Conservation (phyloP, 2,888 invertebrate genomes). For the Monoplex corrugatus region DNA sequence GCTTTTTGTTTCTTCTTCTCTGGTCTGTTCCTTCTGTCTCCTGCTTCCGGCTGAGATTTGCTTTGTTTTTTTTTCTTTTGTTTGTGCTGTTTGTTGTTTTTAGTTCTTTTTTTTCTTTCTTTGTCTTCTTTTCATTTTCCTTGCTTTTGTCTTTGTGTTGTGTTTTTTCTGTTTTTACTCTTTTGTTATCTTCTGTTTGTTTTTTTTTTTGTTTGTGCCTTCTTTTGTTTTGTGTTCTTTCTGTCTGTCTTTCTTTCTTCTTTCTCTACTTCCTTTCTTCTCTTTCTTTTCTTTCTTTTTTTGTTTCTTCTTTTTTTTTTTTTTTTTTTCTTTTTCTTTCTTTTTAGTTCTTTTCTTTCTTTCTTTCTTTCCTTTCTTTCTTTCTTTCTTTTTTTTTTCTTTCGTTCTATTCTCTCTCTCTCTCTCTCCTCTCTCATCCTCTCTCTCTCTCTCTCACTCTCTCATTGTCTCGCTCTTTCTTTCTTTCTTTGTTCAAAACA, state of each 20-base stretch:
- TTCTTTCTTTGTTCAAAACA: too few species aligned
- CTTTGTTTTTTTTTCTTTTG: too few species aligned
- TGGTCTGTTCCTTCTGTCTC: too few species aligned
- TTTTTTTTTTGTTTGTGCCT: not conserved
- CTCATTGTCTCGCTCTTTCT: not conserved
- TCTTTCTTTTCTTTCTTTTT: not conserved
- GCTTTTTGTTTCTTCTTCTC: too few species aligned
- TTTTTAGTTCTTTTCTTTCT: not conserved
- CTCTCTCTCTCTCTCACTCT: slow-evolving; percentile 25
- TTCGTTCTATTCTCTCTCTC: slow-evolving; percentile 42
- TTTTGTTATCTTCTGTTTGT: not conserved
- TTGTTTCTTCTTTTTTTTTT: not conserved
- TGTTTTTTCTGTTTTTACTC: not conserved
- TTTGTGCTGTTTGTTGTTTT: too few species aligned
- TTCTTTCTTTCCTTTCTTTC: not conserved
- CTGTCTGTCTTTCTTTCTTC: not conserved
- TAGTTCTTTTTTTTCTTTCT: too few species aligned
- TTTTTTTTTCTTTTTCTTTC: not conserved
- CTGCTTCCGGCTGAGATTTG: too few species aligned
- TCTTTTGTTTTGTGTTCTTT: not conserved
- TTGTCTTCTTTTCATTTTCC: too few species aligned
- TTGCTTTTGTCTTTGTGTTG: too few species aligned
- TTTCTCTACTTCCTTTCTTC: not conserved
- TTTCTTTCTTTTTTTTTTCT: slow-evolving; percentile 31
- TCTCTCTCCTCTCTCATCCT: slow-evolving; percentile 40